Evolutionary conservation across 2,797 vertebrate genomes (phyloP).

Genomic region (Fistularia tabacaria): DNA sequence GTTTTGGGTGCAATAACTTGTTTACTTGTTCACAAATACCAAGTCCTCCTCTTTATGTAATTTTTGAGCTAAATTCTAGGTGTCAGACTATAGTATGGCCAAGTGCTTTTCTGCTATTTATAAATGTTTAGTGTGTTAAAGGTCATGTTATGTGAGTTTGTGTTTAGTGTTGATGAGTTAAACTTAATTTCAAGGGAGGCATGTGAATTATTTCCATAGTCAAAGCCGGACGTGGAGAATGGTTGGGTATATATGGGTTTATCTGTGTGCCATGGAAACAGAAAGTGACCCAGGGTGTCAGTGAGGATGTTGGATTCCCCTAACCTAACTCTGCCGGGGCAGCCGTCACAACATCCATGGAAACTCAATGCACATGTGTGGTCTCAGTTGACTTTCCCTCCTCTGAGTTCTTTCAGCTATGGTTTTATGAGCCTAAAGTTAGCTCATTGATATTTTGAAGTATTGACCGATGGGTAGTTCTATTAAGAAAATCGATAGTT

Average conservation of each 20-base stretch:
- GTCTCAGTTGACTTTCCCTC: slow-evolving; percentile 7
- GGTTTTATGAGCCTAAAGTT: slow-evolving; percentile 14
- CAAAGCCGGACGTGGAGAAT: not conserved
- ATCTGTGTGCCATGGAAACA: not conserved
- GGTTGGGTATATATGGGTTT: not conserved
- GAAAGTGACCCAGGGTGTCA: not conserved
- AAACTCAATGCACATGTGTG: slow-evolving; percentile 15
- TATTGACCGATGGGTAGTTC: slow-evolving; percentile 35
- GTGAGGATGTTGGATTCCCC: not conserved
- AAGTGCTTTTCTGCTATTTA: not conserved
- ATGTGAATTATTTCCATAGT: no score
- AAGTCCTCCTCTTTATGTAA: not conserved
- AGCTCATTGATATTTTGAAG: slow-evolving; percentile 26
- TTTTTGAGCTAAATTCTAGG: not conserved
- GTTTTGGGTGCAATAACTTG: no score
- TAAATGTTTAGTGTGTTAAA: not conserved
- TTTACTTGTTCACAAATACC: not conserved
- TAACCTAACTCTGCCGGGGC: slow-evolving; percentile 2
- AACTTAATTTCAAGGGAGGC: no score
- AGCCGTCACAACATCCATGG: slow-evolving; percentile 9
- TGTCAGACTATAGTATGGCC: no score
- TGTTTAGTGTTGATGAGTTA: no score
- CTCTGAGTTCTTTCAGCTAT: not conserved
- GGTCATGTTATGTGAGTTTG: no score
- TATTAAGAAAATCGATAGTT: slow-evolving; percentile 49